Conservation (phyloP, 2,113 vertebrate species). For the human region DNA sequence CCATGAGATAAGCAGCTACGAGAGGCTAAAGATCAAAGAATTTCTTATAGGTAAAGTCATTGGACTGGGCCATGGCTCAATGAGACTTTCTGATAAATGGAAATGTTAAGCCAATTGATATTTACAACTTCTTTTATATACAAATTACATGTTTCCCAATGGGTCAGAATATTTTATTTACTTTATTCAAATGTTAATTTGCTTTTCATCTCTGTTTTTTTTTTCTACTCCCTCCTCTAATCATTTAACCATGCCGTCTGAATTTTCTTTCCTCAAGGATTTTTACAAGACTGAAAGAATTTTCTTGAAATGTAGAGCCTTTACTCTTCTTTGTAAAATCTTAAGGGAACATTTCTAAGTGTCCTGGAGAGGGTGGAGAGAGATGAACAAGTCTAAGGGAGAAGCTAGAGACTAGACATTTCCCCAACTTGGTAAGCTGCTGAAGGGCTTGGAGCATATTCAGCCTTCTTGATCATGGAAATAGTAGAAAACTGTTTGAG, state of each 20-base stretch:
- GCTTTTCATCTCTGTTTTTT: not conserved
- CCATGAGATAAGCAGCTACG: not conserved
- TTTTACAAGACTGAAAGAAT: not conserved
- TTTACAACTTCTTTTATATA: not conserved
- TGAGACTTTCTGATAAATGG: not conserved
- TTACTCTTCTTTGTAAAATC: not conserved
- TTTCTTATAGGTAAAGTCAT: not conserved
- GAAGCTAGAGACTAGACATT: not conserved
- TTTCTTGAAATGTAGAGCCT: not conserved
- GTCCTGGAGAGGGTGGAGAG: not conserved
- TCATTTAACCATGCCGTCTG: not conserved
- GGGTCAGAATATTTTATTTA: not conserved
- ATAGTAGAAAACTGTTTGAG: not conserved
- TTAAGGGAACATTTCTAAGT: not conserved
- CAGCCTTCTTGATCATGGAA: not conserved
- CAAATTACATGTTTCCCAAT: not conserved
- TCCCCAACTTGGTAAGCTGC: not conserved
- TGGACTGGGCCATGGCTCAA: not conserved
- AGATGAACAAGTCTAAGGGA: not conserved
- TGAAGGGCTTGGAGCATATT: not conserved
- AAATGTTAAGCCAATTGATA: not conserved
- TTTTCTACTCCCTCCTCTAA: not conserved
- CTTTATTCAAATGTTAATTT: not conserved
- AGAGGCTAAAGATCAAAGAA: not conserved
- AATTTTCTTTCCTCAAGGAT: not conserved